Conservation (phyloP, 2,113 vertebrate species). For the Colaptes auratus region DNA sequence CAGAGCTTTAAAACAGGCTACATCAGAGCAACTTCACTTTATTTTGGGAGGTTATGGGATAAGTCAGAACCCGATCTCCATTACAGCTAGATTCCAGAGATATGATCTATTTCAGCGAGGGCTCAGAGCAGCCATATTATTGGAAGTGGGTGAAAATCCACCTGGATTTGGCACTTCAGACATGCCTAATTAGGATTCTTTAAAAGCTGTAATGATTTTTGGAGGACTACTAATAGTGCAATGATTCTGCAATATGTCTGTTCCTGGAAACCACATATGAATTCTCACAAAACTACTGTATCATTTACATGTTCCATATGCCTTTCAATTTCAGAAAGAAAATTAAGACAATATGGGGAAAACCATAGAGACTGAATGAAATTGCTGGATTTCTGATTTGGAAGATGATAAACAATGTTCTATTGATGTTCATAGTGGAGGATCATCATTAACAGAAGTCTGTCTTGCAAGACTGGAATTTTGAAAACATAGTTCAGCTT, state of each 20-base stretch:
- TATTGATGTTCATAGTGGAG: background rate
- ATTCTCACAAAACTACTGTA: background rate
- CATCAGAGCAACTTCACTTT: slow-evolving; percentile 44
- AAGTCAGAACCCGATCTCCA: slow-evolving; percentile 37
- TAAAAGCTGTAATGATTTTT: slow-evolving; percentile 66
- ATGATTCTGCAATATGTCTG: background rate
- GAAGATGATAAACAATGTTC: background rate
- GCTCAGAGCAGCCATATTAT: slow-evolving; percentile 41
- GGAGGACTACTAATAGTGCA: background rate
- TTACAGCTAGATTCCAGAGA: slow-evolving; percentile 62
- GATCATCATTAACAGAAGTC: background rate
- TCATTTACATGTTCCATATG: background rate
- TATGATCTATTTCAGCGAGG: slow-evolving; percentile 24
- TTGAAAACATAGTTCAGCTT: background rate
- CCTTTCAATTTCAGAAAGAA: background rate
- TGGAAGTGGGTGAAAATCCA: slow-evolving; percentile 70
- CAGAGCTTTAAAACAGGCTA: slow-evolving; percentile 34
- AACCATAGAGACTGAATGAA: background rate
- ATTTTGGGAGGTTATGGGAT: slow-evolving; percentile 62
- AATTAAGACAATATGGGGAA: background rate
- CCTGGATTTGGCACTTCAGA: slow-evolving; percentile 55
- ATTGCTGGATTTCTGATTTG: background rate
- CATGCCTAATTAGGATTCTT: slow-evolving; percentile 63
- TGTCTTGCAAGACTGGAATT: background rate
- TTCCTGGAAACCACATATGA: background rate